Base-by-base conservation (phyloP, 2,888 invertebrate species). In the Dolomedes plantarius region DNA sequence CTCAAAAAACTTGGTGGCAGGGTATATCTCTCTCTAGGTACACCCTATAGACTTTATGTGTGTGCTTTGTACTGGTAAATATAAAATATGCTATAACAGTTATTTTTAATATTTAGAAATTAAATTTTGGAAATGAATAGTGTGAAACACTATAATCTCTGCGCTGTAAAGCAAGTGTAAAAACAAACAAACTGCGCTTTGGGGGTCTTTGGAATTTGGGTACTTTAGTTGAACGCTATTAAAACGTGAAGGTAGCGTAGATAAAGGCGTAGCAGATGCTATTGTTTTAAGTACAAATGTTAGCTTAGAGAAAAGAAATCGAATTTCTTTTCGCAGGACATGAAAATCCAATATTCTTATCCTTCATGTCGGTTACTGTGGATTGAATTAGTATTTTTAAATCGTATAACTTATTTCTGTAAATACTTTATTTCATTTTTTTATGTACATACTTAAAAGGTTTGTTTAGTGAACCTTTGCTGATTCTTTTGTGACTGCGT, bases 61-160 rank as follows among this genome's bases (percentile, higher is more conserved):
- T 65, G 65, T 29, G 23, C 62, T 62, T 62, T 29, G 29, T 65
- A 29, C 3, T 31, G 65, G 31, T 16, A 65, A 65, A 29, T 65
- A 65, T 31, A 16, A 65, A 65, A 65, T 29, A 65, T 65, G 65
- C 31, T 29, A 23, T 62, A 65, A 29, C 65, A 65, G 65, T 31
- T 65, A 65, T 65, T 65, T 65, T 65, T 65, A 65, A 29, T 31
- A 65, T 65, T 65, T 31, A 65, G 29, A 65, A 31, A 29, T 29
- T n/a, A 29, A 65, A 65, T 65, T 65, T 31, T 31, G 65, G 27
- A 56, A 46, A 46, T 16, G 41, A 46, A 56, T 56, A 23, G 56
- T 56, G 56, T 56, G 11, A 1, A 23, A 56, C 56, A 56, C 56
- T 23, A 56, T 56, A 56, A 56, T 11, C 16, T 46, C 56, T 56